phyloP scores from a whole-genome alignment of 2,113 vertebrate species.

The Anguilla japonica region DNA sequence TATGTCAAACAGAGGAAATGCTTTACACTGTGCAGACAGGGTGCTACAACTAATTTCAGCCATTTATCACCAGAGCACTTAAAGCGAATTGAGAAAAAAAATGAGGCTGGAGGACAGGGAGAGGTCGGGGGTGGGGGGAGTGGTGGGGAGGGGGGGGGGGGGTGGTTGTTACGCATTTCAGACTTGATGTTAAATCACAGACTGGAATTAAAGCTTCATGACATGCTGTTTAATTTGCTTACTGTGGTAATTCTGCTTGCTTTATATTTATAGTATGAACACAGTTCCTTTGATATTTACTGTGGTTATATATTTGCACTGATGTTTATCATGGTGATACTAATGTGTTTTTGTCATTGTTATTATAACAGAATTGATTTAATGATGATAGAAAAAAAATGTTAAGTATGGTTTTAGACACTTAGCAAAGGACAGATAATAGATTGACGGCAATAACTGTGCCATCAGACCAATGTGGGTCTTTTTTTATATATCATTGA shows the following conservation, averaged over 20 bases:
- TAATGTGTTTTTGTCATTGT: not conserved
- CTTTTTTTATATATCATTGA: not conserved
- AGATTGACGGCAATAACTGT: not conserved
- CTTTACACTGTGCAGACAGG: conserved; percentile 18
- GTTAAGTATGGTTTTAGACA: not conserved
- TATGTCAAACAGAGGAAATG: conserved; percentile 20
- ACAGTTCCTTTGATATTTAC: not conserved
- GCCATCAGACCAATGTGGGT: not conserved
- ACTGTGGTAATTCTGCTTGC: not conserved
- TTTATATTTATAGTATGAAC: not conserved
- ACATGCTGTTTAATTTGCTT: not conserved
- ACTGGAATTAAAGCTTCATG: not conserved
- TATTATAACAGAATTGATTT: not conserved
- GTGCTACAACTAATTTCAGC: conserved; percentile 22
- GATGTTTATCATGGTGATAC: not conserved
- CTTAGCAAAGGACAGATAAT: not conserved
- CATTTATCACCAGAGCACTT: conserved; percentile 24
- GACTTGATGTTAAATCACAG: not conserved
- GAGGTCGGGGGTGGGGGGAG: not conserved
- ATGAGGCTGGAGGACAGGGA: not conserved
- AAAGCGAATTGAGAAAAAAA: not conserved
- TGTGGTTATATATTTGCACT: not conserved
- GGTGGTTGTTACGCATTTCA: not conserved
- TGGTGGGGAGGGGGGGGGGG: not conserved
- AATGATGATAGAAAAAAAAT: not conserved